Evolutionary conservation across 2,888 invertebrate species (phyloP).

Genomic region (Nemoura dubitans): DNA sequence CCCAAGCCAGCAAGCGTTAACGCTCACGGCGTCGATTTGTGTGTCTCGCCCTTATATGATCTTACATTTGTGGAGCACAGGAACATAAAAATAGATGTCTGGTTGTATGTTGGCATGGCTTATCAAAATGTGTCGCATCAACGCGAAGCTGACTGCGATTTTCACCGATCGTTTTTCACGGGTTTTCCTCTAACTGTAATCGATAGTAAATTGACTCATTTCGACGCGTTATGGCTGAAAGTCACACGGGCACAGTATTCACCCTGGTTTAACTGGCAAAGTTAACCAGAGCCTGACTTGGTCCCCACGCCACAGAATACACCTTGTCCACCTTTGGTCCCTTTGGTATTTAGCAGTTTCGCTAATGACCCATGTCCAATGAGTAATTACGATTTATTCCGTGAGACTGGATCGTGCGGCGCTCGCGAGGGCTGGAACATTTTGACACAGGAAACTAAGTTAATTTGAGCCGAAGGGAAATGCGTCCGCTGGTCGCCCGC

Average conservation of each 20-base stretch:
- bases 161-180: not conserved
- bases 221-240: not conserved
- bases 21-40: not conserved
- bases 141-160: not conserved
- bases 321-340: not conserved
- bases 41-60: not conserved
- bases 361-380: conserved; percentile 25
- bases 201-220: not conserved
- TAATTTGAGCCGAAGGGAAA: conserved; percentile 15
- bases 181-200: not conserved
- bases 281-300: not conserved
- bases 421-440: not conserved
- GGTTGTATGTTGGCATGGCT: not conserved
- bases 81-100: not conserved
- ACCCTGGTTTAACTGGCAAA: not conserved
- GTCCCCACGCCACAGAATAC: not conserved
- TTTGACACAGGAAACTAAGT: conserved; percentile 20
- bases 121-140: not conserved
- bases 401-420: not conserved
- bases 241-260: not conserved
- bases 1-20: not conserved
- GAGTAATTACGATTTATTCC: conserved; percentile 30
- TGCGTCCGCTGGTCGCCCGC: not conserved
- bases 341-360: conserved; percentile 13
- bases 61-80: not conserved